Conservation (phyloP, 1,140 invertebrate species). For the Zelostemma sp. region DNA sequence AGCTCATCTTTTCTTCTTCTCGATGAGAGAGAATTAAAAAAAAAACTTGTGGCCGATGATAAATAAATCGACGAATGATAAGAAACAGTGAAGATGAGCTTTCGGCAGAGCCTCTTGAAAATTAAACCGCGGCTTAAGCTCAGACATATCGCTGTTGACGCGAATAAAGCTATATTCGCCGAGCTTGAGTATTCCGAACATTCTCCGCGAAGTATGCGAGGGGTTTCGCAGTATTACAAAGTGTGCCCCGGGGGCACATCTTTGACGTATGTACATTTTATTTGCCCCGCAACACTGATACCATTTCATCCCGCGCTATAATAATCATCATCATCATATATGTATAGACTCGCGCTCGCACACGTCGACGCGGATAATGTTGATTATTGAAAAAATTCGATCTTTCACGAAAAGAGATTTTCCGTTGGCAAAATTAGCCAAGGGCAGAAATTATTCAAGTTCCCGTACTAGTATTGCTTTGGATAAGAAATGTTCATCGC, state of each 20-base stretch:
- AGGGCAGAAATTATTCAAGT: no score
- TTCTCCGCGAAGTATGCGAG: slow-evolving; percentile 37
- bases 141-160: slow-evolving; percentile 15
- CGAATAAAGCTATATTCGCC: slow-evolving; percentile 27
- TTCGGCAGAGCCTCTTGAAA: slow-evolving; percentile 23
- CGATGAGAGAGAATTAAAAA: no score
- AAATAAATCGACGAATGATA: no score
- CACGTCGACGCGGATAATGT: no score
- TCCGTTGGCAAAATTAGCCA: slow-evolving; percentile 2
- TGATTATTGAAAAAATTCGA: neutral
- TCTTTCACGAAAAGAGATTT: neutral
- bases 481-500: no score
- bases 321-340: no score
- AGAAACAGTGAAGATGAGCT: slow-evolving; percentile 16
- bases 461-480: no score
- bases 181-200: slow-evolving; percentile 29
- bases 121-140: slow-evolving; percentile 34
- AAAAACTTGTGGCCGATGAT: no score
- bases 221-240: slow-evolving; percentile 24
- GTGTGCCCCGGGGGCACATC: slow-evolving; percentile 25
- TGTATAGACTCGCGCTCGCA: no score
- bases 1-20: no score
- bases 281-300: slow-evolving; percentile 8
- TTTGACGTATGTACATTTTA: slow-evolving; percentile 19
- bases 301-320: slow-evolving; percentile 6